Conservation (phyloP, 1,140 invertebrate species). For the Euwallacea similis region DNA sequence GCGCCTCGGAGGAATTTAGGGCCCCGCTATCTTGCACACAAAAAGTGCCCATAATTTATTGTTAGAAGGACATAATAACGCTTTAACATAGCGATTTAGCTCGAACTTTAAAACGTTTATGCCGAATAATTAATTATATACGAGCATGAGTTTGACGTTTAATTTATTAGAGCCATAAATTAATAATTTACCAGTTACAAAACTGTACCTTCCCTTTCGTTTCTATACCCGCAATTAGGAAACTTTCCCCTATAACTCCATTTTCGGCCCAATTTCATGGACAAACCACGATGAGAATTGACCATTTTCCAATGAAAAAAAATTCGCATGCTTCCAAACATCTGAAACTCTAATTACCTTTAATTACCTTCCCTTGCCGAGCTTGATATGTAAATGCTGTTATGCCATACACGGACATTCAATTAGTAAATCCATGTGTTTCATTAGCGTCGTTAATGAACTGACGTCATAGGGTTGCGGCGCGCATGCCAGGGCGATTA, state of each 20-base stretch:
- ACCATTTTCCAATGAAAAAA: no score
- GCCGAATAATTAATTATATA: constrained; percentile 39
- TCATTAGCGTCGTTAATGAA: constrained; percentile 15
- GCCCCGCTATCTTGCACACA: constrained; percentile 36
- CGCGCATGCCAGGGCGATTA: constrained; percentile 18
- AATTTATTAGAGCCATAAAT: constrained; percentile 43
- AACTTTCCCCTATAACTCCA: no score
- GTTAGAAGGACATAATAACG: constrained; percentile 39
- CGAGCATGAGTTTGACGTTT: constrained; percentile 40
- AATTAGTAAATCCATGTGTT: no score
- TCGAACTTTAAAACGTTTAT: constrained; percentile 37
- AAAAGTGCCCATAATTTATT: constrained; percentile 39
- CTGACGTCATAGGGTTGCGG: constrained; percentile 18
- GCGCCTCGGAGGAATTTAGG: constrained; percentile 25
- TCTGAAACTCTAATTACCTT: no score
- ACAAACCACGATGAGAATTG: no score
- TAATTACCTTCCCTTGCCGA: no score
- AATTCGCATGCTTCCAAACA: no score
- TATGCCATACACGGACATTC: no score
- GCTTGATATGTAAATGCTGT: no score
- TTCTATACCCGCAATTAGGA: no score
- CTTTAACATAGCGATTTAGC: constrained; percentile 40
- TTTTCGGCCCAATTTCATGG: no score
- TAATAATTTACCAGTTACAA: constrained; percentile 36
- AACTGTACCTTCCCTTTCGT: no score